Percentiles rank a stretch among this genome's conserved stretches.
Evolutionary conservation across 2,113 vertebrate genomes (phyloP).

Genomic region (Tragulus kanchil): DNA sequence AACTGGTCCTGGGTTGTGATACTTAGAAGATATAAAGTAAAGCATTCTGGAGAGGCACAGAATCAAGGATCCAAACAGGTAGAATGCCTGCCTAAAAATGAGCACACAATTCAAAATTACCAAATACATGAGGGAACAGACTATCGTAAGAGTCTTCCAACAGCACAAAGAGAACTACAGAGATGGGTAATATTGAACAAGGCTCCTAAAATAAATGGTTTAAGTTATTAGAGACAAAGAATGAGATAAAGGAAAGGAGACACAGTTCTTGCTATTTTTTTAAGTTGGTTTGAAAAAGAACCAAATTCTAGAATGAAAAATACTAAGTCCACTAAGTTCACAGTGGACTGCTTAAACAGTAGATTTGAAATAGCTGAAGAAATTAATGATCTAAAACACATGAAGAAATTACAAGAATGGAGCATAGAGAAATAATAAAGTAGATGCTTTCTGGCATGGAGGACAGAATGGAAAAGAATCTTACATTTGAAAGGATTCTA

Average conservation of each 20-base stretch:
- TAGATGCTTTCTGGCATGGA: not conserved
- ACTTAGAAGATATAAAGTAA: not conserved
- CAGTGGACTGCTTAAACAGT: not conserved
- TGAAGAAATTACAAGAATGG: not conserved
- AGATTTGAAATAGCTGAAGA: not conserved
- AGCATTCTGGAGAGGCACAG: not conserved
- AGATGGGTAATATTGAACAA: not conserved
- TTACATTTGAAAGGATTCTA: not conserved
- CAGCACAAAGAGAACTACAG: not conserved
- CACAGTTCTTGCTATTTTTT: not conserved
- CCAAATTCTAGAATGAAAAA: constrained; percentile 41
- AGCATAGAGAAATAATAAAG: not conserved
- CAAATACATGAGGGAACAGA: not conserved
- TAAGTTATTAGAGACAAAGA: not conserved
- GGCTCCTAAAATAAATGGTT: not conserved
- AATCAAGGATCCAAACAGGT: not conserved
- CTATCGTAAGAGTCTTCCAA: not conserved
- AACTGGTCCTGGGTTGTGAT: not conserved
- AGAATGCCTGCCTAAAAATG: not conserved
- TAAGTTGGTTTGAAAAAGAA: not conserved
- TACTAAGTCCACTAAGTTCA: not conserved
- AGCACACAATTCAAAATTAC: not conserved
- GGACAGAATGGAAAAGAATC: not conserved
- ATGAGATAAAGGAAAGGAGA: not conserved
- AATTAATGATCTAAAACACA: not conserved